Evolutionary conservation across 2,113 vertebrate species (phyloP).

Genomic region (Zeus faber): DNA sequence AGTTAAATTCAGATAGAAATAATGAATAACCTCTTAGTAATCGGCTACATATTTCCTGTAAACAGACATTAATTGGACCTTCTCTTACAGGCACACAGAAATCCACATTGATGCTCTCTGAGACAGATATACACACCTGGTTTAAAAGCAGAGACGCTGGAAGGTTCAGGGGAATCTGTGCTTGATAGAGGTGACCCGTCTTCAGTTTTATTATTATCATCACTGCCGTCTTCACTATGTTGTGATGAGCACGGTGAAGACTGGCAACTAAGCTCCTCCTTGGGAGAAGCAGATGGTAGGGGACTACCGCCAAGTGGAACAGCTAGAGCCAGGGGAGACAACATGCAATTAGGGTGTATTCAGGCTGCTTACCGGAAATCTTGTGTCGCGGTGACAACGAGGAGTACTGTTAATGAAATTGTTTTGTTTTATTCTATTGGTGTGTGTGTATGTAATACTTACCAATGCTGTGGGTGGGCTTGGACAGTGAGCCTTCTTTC

Average conservation of each 20-base stretch:
- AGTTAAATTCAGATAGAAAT: no score
- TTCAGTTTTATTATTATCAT: slow-evolving; percentile 1
- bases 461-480: slow-evolving; percentile 38
- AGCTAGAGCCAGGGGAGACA: slow-evolving; percentile 4
- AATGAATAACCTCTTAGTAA: no score
- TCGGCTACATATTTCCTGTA: no score
- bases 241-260: slow-evolving; percentile 27
- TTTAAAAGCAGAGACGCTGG: slow-evolving; percentile 31
- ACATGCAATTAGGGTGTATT: not conserved
- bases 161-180: slow-evolving; percentile 36
- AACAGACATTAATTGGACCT: no score
- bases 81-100: no score
- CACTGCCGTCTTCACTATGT: slow-evolving; percentile 12
- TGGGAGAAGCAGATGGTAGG: slow-evolving; percentile 16
- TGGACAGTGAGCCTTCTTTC: slow-evolving; percentile 51
- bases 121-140: slow-evolving; percentile 49
- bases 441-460: slow-evolving; percentile 1
- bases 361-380: no score
- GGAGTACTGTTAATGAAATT: no score
- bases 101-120: no score
- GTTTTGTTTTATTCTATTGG: not conserved
- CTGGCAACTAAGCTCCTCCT: slow-evolving; percentile 23
- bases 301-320: slow-evolving; percentile 1
- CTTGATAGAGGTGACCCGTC: slow-evolving; percentile 26
- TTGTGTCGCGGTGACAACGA: no score